Conservation (phyloP, 2,113 vertebrate genomes). For the Seriola quinqueradiata region DNA sequence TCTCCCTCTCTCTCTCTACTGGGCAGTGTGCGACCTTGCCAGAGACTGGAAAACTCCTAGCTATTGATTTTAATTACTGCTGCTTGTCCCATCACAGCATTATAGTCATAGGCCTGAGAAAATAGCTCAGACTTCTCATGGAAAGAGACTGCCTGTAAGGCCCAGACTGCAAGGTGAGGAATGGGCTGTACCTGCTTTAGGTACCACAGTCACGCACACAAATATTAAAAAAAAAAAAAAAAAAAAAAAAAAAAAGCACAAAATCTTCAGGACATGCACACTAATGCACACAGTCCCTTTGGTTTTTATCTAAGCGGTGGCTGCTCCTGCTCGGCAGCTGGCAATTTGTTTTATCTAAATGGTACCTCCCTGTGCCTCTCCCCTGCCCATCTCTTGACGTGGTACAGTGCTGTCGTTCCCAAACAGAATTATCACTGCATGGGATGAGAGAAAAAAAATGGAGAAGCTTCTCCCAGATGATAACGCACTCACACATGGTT, state of each 20-base stretch:
- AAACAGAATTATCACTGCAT: slow-evolving; percentile 82
- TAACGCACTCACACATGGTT: slow-evolving; percentile 70
- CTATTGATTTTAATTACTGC: slow-evolving; percentile 99
- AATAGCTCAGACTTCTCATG: slow-evolving; percentile 87
- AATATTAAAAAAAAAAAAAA: not conserved
- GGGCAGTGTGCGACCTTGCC: slow-evolving; percentile 91
- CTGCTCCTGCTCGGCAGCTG: slow-evolving; percentile 79
- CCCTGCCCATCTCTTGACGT: slow-evolving; percentile 78
- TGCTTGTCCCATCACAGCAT: slow-evolving; percentile 89
- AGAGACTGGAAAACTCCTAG: slow-evolving; percentile 89
- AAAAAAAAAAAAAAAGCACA: slow-evolving; percentile 22
- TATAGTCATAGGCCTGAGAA: slow-evolving; percentile 87
- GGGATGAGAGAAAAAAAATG: slow-evolving; percentile 56
- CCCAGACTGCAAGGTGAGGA: slow-evolving; percentile 9
- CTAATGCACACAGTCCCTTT: slow-evolving; percentile 60
- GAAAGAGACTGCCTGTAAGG: slow-evolving; percentile 59
- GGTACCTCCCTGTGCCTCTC: slow-evolving; percentile 78
- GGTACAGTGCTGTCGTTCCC: slow-evolving; percentile 78
- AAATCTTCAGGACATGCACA: slow-evolving; percentile 57
- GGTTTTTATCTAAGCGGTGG: slow-evolving; percentile 73
- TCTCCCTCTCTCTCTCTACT: slow-evolving; percentile 52
- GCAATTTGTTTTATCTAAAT: slow-evolving; percentile 89
- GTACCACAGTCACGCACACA: slow-evolving; percentile 45
- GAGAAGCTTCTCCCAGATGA: slow-evolving; percentile 54
- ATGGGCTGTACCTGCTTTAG: slow-evolving; percentile 23